Evolutionary conservation across 2,797 vertebrate genomes (phyloP), one percentile per base, ranked within the genome.

Genomic region (Falco columbarius): DNA sequence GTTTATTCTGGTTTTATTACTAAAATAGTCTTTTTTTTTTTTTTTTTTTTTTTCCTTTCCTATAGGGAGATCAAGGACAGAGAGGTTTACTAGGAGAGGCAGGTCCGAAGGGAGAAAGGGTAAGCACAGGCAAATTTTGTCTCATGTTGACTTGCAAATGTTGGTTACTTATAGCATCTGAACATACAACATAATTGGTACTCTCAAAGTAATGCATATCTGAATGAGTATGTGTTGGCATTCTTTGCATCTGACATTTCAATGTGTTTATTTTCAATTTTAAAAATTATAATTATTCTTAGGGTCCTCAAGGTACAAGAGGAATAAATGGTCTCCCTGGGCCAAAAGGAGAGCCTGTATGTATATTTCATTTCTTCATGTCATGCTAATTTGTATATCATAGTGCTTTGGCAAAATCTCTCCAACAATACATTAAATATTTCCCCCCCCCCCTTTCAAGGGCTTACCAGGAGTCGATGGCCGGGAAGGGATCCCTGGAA

Each of bases 301-400:
- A 99, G 99, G 99, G 99, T 18, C 46, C 92, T 95, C 98, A 98
- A 97, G 99, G 99, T 67, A 26, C 95, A 85, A 98, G 99, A 98
- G 99, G 99, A 96, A 99, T 99, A 97, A 98, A 99, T 75, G 99
- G 99, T 66, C 95, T 99, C 76, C 99, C 99, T 76, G 99, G 99
- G n/a, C 98, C 99, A 46, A 99, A 99, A 97, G 99, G 99, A 98
- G 99, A 99, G 27, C 63, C 97, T 91, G 99, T 99, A 98, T 95
- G 99, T 99, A 97, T 85, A 94, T 81, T 55, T 72, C 1, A 19
- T 74, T 46, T 44, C 49, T 89, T 79, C 34, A n/a, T 51, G 17
- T 16, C 3, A 24, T 30, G 12, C n/a, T 93, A 44, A 54, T 83
- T 88, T 83, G 12, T 42, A 1, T 77, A 56, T 40, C 15, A 44